Evolutionary conservation across 2,888 invertebrate species (phyloP).

Genomic region (Melolontha melolontha): DNA sequence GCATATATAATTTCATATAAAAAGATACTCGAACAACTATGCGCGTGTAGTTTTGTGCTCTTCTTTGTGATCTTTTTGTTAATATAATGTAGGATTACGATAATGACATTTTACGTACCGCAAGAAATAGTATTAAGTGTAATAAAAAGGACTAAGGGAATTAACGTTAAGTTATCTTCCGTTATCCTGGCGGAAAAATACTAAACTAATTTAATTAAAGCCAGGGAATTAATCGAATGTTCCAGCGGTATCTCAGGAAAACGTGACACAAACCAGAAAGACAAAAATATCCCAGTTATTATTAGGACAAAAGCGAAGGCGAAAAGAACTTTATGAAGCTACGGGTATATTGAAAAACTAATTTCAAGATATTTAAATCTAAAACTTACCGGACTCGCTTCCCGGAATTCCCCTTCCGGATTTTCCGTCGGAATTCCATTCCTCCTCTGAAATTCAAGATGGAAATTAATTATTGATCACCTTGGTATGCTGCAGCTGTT

Average conservation of each 20-base stretch:
- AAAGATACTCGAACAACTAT: no score
- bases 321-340: background rate
- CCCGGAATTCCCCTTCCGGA: slow-evolving; percentile 61
- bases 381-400: slow-evolving; percentile 63
- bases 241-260: background rate
- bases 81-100: no score
- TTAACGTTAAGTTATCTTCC: background rate
- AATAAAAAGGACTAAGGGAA: background rate
- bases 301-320: slow-evolving; percentile 4
- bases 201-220: slow-evolving; percentile 22
- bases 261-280: background rate
- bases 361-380: slow-evolving; percentile 28
- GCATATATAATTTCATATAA: no score
- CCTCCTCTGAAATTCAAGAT: slow-evolving; percentile 70
- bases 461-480: slow-evolving; percentile 39
- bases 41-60: no score
- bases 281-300: slow-evolving; percentile 15
- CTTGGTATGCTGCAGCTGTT: slow-evolving; percentile 11
- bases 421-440: slow-evolving; percentile 73
- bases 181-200: background rate
- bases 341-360: slow-evolving; percentile 23
- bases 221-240: slow-evolving; percentile 9
- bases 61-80: no score
- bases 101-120: no score
- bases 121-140: background rate